Base-by-base conservation (phyloP, 2,888 invertebrate species). In the Amitus sp. region DNA sequence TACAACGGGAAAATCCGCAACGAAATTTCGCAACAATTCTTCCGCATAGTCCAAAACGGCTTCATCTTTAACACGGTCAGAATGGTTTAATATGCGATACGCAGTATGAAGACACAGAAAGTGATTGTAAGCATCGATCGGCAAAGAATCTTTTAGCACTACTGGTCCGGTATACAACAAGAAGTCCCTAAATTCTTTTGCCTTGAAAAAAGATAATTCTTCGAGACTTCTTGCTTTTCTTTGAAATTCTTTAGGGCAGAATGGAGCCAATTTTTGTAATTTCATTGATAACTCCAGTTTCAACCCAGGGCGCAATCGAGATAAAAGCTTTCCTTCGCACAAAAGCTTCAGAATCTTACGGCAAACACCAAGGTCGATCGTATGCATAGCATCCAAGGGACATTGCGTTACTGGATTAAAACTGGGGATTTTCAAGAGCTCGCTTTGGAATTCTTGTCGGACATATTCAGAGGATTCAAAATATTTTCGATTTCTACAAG, bases 341-440 rank as follows among this genome's bases (percentile, higher is more conserved):
- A 27, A 7, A 5, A 5, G 5, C 9, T 27, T 27, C 28, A 27
- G 9, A 7, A 27, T 9, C 9, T 27, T 27, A 7, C 28, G 5
- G 9, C 9, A 5, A 1, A 46, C 52, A 1, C 52, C 46, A 18
- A 52, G 37, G n/a, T 20, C 43, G 0, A 52, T 9, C 5, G 46
- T 9, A 27, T 52, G 52, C 52, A 52, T 52, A 15, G n/a, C 10
- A 39, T 52, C 46, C 9, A 52, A 10, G 5, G 46, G 52, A 46
- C 43, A 13, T n/a, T 45, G 10, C 34, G 42, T n/a, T 1, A 43
- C 13, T 9, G 43, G 43, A 33, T 45, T 12, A 19, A 43, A 51
- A 51, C 45, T 33, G 2, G 17, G 13, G 17, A 43, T 12, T 42
- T 28, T 43, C 28, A 27, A 9, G 5, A 27, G 9, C 9, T 27